Evolutionary conservation across 2,113 vertebrate species (phyloP).

Genomic region (Saguinus midas): DNA sequence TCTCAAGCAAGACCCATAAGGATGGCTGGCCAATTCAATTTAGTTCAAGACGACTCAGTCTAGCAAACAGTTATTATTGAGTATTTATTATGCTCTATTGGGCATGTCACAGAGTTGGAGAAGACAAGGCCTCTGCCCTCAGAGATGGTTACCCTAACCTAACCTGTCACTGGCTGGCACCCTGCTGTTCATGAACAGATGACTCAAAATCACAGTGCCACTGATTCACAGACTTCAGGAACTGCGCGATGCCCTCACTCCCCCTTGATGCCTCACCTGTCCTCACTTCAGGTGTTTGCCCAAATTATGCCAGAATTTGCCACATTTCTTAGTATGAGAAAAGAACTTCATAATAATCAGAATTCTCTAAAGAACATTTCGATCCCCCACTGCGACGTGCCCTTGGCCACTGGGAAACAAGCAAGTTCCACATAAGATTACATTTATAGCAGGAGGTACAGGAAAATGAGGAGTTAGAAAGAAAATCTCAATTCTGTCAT

Average conservation of each 20-base stretch:
- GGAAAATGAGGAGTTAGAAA: not conserved
- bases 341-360: not conserved
- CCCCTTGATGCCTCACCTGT: not conserved
- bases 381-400: accelerated
- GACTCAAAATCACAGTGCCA: not conserved
- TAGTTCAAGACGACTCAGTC: conserved; percentile 41
- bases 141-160: conserved; percentile 25
- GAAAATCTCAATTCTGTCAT: not conserved
- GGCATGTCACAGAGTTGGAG: conserved; percentile 31
- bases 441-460: not conserved
- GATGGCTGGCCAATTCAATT: conserved; percentile 7
- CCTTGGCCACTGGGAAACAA: not conserved
- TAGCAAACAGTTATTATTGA: conserved; percentile 39
- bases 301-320: not conserved
- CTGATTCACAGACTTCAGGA: not conserved
- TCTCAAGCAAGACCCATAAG: conserved; percentile 8
- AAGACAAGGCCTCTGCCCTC: conserved; percentile 32
- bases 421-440: not conserved
- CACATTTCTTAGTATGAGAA: not conserved
- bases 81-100: conserved; percentile 59
- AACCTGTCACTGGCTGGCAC: not conserved
- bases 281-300: not conserved
- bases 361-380: not conserved
- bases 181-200: conserved; percentile 18
- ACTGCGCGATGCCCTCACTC: not conserved